Evolutionary conservation across 2,888 invertebrate species (phyloP).

Genomic region (Aphidius colemani): DNA sequence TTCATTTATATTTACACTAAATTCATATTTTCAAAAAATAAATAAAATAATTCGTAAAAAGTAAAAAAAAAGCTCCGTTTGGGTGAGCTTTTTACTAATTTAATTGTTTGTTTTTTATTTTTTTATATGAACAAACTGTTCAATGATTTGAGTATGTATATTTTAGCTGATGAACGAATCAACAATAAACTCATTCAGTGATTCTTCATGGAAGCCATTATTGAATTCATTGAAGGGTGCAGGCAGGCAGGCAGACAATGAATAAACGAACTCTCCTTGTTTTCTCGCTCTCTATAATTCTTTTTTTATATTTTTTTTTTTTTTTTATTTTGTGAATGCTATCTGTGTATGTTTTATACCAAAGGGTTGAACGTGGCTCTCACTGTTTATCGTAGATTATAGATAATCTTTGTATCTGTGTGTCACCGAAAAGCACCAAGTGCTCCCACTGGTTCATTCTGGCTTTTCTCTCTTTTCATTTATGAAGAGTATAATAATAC

Average conservation of each 20-base stretch:
- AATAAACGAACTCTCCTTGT: conserved; percentile 37
- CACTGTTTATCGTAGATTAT: conserved; percentile 57
- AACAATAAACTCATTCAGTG: conserved; percentile 51
- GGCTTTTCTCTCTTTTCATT: conserved; percentile 5
- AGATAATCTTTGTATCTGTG: conserved; percentile 55
- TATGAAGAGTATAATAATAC: too few relatives aligned
- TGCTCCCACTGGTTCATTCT: conserved; percentile 38
- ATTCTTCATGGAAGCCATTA: conserved; percentile 46
- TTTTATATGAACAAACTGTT: conserved; percentile 1
- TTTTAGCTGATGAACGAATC: conserved; percentile 24
- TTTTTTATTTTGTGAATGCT: conserved; percentile 45
- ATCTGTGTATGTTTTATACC: conserved; percentile 55
- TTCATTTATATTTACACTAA: too few relatives aligned
- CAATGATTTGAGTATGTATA: too few relatives aligned
- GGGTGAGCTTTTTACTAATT: not conserved
- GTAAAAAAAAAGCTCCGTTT: too few relatives aligned
- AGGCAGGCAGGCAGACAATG: too few relatives aligned
- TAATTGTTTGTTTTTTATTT: not conserved
- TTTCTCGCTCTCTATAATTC: too few relatives aligned
- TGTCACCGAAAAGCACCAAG: conserved; percentile 55
- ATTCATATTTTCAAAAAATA: too few relatives aligned
- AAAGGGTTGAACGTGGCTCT: conserved; percentile 35
- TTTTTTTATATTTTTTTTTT: too few relatives aligned
- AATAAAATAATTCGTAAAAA: too few relatives aligned
- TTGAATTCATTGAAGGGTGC: conserved; percentile 47